Conservation (phyloP, 1,140 invertebrate species). For the Zaprionus gabonicus region DNA sequence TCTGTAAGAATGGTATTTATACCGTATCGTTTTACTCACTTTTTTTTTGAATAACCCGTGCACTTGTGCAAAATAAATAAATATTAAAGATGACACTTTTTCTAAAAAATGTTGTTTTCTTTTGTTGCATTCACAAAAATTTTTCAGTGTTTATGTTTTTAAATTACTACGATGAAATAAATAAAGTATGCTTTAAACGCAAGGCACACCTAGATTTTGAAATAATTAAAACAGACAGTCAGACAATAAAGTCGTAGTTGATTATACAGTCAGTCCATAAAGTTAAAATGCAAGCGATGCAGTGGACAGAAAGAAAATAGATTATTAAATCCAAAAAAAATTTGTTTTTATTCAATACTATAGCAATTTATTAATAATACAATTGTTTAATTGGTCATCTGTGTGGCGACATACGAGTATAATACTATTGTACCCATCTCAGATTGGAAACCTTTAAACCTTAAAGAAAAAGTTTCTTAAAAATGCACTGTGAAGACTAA, state of each 20-base stretch:
- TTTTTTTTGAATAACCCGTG: conserved; percentile 12
- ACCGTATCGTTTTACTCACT: conserved; percentile 22
- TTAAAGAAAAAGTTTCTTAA: no score
- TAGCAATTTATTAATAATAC: no score
- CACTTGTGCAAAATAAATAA: conserved; percentile 38
- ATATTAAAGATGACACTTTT: conserved; percentile 14
- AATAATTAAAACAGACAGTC: not conserved
- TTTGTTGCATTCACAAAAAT: conserved; percentile 43
- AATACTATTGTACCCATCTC: no score
- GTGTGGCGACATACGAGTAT: no score
- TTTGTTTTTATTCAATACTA: no score
- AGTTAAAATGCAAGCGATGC: no score
- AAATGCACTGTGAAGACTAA: no score
- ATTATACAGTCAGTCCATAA: no score
- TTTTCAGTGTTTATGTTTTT: conserved; percentile 32
- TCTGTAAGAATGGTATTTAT: no score
- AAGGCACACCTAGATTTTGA: conserved; percentile 12
- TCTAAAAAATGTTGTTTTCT: conserved; percentile 23
- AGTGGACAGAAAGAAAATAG: not conserved
- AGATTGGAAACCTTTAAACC: no score
- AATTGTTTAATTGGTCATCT: no score
- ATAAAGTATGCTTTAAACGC: not conserved
- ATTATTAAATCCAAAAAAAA: no score
- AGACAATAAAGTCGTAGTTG: not conserved
- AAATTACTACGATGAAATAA: conserved; percentile 16